Evolutionary conservation across 2,113 vertebrate species (phyloP), one percentile per base, ranked within the genome.

Genomic region (Ramphastos sulfuratus): DNA sequence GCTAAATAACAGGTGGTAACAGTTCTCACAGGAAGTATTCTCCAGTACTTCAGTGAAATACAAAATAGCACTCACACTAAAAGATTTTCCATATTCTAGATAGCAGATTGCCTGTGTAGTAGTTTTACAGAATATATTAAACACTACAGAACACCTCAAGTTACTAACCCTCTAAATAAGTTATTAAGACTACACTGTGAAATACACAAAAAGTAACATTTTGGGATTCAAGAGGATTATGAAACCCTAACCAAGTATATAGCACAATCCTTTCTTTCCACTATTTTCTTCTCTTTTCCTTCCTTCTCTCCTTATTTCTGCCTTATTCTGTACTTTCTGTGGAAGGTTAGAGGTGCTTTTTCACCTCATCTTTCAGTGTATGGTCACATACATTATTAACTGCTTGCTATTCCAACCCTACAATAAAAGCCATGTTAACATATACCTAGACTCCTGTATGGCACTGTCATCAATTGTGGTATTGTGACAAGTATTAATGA

Each of bases 321-420:
- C 27, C 13, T 54, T 61, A 63, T 54, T 82, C 19, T 46, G 42
- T 44, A n/a, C 30, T 81, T 85, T 63, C n/a, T 59, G 8, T 82
- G 74, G 39, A 79, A 69, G 12, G 3, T 25, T 6, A 9, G 15
- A 1, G 44, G 44, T 42, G 21, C 35, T 76, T 82, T 73, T 73
- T 17, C 27, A 63, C 31, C 71, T 44, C 14, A 12, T 87, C 67
- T 89, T 77, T 91, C 46, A 37, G 31, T 64, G 25, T 94, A 60
- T 81, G 69, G 85, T 74, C 70, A 60, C 14, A 65, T 88, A 27
- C 64, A 78, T 93, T 96, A 95, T 93, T 93, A 84, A 90, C 30
- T 65, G 87, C 61, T 77, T 82, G 28, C 48, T 83, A 54, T 81
- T 95, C 72, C 58, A 90, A 52, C 58, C n/a, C 17, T 92, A 55